These are phyloP conservation scores for Torymus auratus DNA, from an alignment of 2,888 invertebrate species.

Conservation along the genomic window DNA sequence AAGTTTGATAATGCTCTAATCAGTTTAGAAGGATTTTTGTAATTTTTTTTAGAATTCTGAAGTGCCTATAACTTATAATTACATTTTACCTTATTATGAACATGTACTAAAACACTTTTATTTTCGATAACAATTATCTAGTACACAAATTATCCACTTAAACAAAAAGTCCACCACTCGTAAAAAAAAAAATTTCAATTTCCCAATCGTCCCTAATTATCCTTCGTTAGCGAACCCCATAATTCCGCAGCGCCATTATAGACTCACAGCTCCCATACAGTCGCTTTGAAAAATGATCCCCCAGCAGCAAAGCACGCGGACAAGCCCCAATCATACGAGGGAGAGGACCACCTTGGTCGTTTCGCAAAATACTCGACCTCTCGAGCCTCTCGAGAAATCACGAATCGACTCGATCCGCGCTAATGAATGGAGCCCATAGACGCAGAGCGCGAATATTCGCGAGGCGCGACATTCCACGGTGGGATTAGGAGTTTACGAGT, in stretches of 20 bases:
- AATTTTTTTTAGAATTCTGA: too few species aligned
- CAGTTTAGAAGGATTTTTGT: too few species aligned
- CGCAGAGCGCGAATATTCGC: too few species aligned
- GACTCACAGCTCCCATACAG: neutral
- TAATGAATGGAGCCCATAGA: conserved; percentile 17
- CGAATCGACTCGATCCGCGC: conserved; percentile 4
- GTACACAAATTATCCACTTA: neutral
- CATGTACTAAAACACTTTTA: too few species aligned
- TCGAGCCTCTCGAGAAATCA: conserved; percentile 8
- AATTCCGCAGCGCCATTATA: neutral
- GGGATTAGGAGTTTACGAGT: too few species aligned
- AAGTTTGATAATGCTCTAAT: too few species aligned
- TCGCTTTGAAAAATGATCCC: conserved; percentile 14
- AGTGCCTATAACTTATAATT: too few species aligned
- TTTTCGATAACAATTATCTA: too few species aligned
- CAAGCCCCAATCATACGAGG: neutral
- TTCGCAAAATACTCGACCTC: conserved; percentile 22
- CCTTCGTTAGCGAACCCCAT: conserved; percentile 4
- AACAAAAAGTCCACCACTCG: neutral
- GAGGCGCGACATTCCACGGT: too few species aligned
- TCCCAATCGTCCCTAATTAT: conserved; percentile 10
- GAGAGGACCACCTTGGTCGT: conserved; percentile 44
- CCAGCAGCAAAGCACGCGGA: neutral
- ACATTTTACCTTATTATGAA: too few species aligned
- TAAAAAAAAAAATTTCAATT: conserved; percentile 3